Conservation (phyloP, 2,888 invertebrate species). For the Chironomus riparius region DNA sequence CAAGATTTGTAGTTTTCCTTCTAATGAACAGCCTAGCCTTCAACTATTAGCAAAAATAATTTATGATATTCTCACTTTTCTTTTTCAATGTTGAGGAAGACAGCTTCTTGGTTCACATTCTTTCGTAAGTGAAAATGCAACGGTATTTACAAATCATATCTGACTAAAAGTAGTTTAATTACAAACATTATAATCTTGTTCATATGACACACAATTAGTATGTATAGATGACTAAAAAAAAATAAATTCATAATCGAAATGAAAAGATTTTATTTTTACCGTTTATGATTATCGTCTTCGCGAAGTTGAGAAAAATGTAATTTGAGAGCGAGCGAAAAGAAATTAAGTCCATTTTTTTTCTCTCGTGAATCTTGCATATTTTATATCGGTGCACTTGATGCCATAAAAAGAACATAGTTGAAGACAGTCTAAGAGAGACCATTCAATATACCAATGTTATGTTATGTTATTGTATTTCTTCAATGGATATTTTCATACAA, state of each 20-base stretch:
- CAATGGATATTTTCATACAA: neutral
- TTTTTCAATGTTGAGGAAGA: neutral
- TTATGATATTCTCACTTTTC: neutral
- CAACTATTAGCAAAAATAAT: no score
- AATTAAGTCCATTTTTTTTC: neutral
- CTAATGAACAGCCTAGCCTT: no score
- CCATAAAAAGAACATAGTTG: neutral
- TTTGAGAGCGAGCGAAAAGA: neutral
- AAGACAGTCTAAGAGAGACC: no score
- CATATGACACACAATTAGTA: constrained; percentile 3
- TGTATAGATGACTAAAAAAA: neutral
- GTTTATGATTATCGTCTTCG: neutral
- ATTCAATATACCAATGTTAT: no score
- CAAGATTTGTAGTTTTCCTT: no score
- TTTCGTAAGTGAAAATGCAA: constrained; percentile 4
- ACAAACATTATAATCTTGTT: neutral
- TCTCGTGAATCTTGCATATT: neutral
- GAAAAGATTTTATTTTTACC: neutral
- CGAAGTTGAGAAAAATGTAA: neutral
- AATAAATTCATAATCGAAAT: neutral
- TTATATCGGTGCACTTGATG: neutral
- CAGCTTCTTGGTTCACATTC: neutral
- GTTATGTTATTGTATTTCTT: neutral
- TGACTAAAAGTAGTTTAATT: neutral
- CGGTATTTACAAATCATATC: neutral